Conservation (phyloP, 2,113 vertebrate genomes). For the Sisor rabdophorus region DNA sequence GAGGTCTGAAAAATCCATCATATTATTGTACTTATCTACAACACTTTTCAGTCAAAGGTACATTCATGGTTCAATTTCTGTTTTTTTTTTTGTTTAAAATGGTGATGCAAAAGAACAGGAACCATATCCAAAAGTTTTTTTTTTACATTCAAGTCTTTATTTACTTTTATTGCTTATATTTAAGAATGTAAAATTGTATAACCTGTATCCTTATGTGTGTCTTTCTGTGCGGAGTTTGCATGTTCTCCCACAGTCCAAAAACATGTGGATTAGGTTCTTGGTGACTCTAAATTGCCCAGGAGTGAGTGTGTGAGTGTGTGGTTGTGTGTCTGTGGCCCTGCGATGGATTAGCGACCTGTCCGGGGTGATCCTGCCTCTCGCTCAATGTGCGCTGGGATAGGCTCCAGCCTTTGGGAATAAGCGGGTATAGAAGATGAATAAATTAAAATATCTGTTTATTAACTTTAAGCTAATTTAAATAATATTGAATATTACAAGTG, state of each 20-base stretch:
- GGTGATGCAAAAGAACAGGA: neutral
- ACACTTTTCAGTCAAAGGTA: neutral
- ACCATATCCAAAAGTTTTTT: neutral
- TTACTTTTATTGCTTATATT: neutral
- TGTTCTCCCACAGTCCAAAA: too few species aligned
- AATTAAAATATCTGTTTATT: too few species aligned
- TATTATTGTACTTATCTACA: conserved; percentile 15
- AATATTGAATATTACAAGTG: conserved; percentile 29
- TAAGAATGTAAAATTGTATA: neutral
- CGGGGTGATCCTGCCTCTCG: too few species aligned
- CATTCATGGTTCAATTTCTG: neutral
- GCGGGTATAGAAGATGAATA: too few species aligned
- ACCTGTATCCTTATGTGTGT: neutral
- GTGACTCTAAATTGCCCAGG: too few species aligned
- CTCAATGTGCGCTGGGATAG: too few species aligned
- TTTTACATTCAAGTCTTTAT: neutral
- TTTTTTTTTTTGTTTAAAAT: neutral
- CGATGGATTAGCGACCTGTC: too few species aligned
- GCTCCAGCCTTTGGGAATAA: too few species aligned
- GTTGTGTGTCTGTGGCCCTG: too few species aligned
- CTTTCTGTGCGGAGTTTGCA: too few species aligned
- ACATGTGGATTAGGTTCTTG: too few species aligned
- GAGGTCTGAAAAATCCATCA: conserved; percentile 26
- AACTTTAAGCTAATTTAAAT: conserved; percentile 7
- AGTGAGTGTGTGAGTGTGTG: too few species aligned